Evolutionary conservation across 2,888 invertebrate species (phyloP), one percentile per base, ranked within the genome.

Genomic region (Cantharis nigra): DNA sequence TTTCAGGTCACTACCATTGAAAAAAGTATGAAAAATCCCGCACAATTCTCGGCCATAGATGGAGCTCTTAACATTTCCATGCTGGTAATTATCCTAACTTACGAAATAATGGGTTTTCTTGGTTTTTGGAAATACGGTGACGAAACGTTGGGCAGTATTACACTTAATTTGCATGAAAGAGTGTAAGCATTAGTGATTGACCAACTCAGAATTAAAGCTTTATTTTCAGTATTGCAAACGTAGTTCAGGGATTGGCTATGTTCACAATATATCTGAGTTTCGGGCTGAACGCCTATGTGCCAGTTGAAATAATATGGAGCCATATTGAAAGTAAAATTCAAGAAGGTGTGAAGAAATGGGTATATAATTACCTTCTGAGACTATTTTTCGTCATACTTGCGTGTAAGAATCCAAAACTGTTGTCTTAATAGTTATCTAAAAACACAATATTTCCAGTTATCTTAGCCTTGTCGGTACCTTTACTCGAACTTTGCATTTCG

Each of bases 1-100:
- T n/a, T 49, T n/a, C 28, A 49, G 88, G 95, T 96, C 87, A 91
- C 93, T 62, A 13, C 63, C 9, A 72, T 72, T 80, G 97, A 97
- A 88, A 97, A 96, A 88, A 95, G 95, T 85, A 97, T 98, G 96
- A 92, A 93, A 85, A 93, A 93, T 0, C 97, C 96, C 0, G 91
- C 93, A 84, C 91, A 92, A 69, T 97, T 97, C 87, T 92, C 93
- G 2, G 93, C 94, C 2, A 91, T 91, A 74, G 92, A 89, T 78
- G 97, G 97, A 1, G 95, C 96, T 3, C 90, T 97, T 4, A 97
- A 96, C 85, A 89, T 93, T 10, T 95, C 95, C 64, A 96, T 97
- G 95, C 85, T 90, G 1, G 89, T 95, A 79, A 95, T 97, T 30
- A 92, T 94, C 11, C 81, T 93, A 30, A 89, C 97, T 75, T 97